Percentiles rank a stretch among this genome's conserved stretches.
Evolutionary conservation across 2,797 vertebrate genomes (phyloP).

Genomic region (Huso huso): DNA sequence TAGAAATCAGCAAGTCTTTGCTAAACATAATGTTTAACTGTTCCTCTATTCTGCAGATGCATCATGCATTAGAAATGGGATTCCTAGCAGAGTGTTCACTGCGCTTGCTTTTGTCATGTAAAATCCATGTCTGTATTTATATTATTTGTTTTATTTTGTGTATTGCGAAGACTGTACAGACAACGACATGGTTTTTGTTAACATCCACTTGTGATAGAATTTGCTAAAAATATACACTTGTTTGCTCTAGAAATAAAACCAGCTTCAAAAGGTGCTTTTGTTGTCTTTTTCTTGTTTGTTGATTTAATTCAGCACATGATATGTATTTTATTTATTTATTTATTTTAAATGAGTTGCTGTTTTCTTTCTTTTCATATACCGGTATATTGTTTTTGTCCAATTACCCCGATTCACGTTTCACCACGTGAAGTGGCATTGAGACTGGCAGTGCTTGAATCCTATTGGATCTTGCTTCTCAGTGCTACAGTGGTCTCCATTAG

Average conservation of each 20-base stretch:
- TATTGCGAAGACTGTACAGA: constrained; percentile 84
- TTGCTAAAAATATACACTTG: constrained; percentile 77
- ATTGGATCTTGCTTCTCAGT: too few species aligned
- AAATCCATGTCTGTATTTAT: constrained; percentile 79
- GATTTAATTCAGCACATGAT: neutral
- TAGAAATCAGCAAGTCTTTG: constrained; percentile 47
- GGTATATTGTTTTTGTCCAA: too few species aligned
- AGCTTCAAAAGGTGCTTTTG: constrained; percentile 28
- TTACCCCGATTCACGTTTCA: too few species aligned
- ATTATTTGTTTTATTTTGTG: constrained; percentile 64
- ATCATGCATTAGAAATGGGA: constrained; percentile 47
- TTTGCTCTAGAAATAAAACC: constrained; percentile 68
- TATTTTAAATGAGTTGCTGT: too few species aligned
- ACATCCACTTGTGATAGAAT: constrained; percentile 78
- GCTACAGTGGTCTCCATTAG: too few species aligned
- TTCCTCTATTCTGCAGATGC: constrained; percentile 17
- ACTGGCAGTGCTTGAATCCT: too few species aligned
- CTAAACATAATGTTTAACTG: constrained; percentile 42
- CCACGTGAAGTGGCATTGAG: too few species aligned
- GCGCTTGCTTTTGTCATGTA: constrained; percentile 64
- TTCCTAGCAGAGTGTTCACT: constrained; percentile 63
- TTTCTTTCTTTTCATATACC: too few species aligned
- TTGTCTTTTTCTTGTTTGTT: constrained; percentile 4
- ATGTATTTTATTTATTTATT: too few species aligned
- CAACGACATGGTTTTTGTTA: constrained; percentile 48